Evolutionary conservation across 2,888 invertebrate genomes (phyloP).

Genomic region (Synergus gifuensis): DNA sequence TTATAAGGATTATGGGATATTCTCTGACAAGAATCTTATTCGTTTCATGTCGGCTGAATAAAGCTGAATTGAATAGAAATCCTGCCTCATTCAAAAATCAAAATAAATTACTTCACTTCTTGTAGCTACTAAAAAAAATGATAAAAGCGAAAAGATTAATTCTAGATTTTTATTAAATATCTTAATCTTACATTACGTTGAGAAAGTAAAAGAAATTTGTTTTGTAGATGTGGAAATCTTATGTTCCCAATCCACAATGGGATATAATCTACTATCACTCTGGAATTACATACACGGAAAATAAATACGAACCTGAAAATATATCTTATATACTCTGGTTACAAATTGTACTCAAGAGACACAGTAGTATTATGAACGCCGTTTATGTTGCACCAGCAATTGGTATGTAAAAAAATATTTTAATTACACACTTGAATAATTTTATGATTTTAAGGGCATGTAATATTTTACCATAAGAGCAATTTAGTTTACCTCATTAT

Average conservation of each 20-base stretch:
- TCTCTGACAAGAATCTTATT: background rate
- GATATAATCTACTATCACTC: constrained; percentile 8
- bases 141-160: too few relatives aligned
- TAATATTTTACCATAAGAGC: too few relatives aligned
- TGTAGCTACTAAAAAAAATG: too few relatives aligned
- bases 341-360: constrained; percentile 20
- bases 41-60: background rate
- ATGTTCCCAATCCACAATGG: constrained; percentile 31
- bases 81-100: background rate
- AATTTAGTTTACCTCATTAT: too few relatives aligned
- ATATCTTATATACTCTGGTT: background rate
- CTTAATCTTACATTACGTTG: too few relatives aligned
- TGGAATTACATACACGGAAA: constrained; percentile 5
- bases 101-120: background rate
- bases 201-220: background rate
- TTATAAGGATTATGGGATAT: background rate
- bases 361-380: background rate
- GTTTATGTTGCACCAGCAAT: constrained; percentile 10
- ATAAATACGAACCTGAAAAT: constrained; percentile 8
- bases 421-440: background rate
- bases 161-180: too few relatives aligned
- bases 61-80: too few relatives aligned
- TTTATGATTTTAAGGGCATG: background rate
- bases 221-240: background rate
- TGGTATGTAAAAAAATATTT: background rate